Percentiles rank a stretch among this genome's conserved stretches.
These are phyloP conservation scores for Hydra vulgaris DNA, from an alignment of 30 jellyfish, hydroid and myxozoan genomes.

Conservation along the genomic window DNA sequence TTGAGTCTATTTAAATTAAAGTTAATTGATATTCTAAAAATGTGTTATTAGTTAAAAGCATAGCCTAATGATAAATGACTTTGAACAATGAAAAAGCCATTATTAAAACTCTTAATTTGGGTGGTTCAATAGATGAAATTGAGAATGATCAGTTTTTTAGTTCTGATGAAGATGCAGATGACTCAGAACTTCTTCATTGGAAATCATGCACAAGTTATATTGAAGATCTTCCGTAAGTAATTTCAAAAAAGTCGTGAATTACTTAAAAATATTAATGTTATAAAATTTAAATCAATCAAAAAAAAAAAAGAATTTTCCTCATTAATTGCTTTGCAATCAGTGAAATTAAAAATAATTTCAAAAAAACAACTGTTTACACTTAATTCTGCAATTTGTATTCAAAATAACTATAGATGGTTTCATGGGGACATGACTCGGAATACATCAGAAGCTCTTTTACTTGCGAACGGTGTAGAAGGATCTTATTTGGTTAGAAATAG, in stretches of 20 bases:
- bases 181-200: neutral
- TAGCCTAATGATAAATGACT: no score
- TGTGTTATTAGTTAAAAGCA: no score
- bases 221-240: constrained; percentile 16
- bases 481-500: constrained; percentile 61
- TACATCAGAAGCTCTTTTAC: constrained; percentile 74
- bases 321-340: no score
- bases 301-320: no score
- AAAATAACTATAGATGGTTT: constrained; percentile 8
- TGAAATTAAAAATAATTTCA: no score
- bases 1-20: no score
- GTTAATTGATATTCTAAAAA: no score
- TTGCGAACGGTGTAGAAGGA: constrained; percentile 73
- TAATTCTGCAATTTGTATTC: neutral
- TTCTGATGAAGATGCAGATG: constrained; percentile 13
- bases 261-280: no score
- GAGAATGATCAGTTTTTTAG: neutral
- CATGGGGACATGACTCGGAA: constrained; percentile 56
- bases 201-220: neutral
- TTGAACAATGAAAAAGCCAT: neutral
- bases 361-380: neutral
- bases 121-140: neutral
- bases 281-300: no score
- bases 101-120: neutral
- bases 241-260: neutral